Evolutionary conservation across 2,888 invertebrate species (phyloP).

Genomic region (Cheilosia pagana): DNA sequence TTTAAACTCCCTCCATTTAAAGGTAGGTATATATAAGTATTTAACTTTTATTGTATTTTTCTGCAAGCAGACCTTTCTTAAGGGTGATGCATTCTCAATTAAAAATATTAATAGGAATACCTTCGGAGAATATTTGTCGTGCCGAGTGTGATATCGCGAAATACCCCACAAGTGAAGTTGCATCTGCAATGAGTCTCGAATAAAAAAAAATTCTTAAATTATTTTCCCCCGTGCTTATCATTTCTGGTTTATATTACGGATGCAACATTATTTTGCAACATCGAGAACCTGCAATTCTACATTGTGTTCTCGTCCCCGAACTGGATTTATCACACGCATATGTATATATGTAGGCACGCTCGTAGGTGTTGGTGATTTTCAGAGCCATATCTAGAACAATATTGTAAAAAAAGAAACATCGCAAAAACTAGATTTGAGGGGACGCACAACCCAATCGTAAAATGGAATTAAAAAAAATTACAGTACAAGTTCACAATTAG

Average conservation of each 20-base stretch:
- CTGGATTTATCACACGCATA: conserved; percentile 18
- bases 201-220: conserved; percentile 6
- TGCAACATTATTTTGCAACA: conserved; percentile 23
- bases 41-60: no score
- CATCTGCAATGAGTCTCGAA: conserved; percentile 8
- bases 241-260: conserved; percentile 38
- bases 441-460: conserved; percentile 15
- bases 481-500: conserved; percentile 4
- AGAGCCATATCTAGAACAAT: conserved; percentile 17
- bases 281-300: neutral
- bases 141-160: neutral
- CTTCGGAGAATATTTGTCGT: neutral
- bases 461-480: neutral
- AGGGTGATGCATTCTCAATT: no score
- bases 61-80: no score
- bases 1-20: no score
- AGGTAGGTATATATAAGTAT: no score
- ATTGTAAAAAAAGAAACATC: neutral
- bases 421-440: conserved; percentile 2
- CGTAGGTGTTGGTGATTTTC: conserved; percentile 33
- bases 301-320: conserved; percentile 26
- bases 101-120: neutral
- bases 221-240: conserved; percentile 24
- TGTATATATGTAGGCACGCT: neutral
- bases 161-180: neutral